These are phyloP conservation scores for Amphiura filiformis DNA, from an alignment of 35 echinoderm and acorn worm genomes.

Conservation along the genomic window DNA sequence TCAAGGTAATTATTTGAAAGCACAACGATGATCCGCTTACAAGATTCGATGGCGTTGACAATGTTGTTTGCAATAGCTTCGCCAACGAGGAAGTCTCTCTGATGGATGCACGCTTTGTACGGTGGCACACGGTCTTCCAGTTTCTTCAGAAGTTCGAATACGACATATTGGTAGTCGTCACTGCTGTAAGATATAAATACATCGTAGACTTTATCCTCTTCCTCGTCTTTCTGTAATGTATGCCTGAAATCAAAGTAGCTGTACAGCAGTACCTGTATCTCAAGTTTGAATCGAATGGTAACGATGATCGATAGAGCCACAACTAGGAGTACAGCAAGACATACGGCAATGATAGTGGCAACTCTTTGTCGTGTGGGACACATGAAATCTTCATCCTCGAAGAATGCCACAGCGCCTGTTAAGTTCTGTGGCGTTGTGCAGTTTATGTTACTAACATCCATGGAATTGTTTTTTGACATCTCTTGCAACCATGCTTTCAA, in stretches of 20 bases:
- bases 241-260: constrained; percentile 19
- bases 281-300: constrained; percentile 5
- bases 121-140: constrained; percentile 51
- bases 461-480: constrained; percentile 20
- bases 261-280: constrained; percentile 36
- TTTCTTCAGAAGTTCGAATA: constrained; percentile 37
- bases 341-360: not conserved
- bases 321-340: not conserved
- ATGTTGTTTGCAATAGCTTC: constrained; percentile 64
- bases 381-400: constrained; percentile 18
- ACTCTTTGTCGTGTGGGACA: constrained; percentile 5
- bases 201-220: constrained; percentile 45
- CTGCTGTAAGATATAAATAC: constrained; percentile 66
- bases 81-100: constrained; percentile 65
- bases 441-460: constrained; percentile 14
- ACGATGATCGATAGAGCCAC: not conserved
- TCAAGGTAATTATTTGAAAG: constrained; percentile 40
- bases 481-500: constrained; percentile 20
- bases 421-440: constrained; percentile 24
- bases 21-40: constrained; percentile 46
- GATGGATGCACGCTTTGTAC: constrained; percentile 52
- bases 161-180: constrained; percentile 46
- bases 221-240: constrained; percentile 13
- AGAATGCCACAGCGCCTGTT: not conserved
- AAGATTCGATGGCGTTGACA: constrained; percentile 37